Conservation (phyloP, 2,113 vertebrate genomes). For the Myodes glareolus region DNA sequence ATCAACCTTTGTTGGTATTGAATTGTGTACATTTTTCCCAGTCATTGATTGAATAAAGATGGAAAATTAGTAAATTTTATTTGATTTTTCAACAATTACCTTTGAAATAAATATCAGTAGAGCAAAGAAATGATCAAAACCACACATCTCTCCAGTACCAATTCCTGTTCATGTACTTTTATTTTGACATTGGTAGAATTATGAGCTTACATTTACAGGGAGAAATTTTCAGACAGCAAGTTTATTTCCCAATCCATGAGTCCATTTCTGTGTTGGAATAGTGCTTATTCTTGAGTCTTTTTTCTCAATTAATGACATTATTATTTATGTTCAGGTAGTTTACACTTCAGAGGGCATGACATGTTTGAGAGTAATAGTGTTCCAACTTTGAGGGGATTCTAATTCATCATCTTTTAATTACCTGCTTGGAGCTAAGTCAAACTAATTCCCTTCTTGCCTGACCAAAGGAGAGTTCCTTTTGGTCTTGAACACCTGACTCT, state of each 20-base stretch:
- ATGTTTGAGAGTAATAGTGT: constrained; percentile 78
- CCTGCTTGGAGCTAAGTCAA: constrained; percentile 85
- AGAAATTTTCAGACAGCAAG: not conserved
- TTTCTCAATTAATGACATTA: constrained; percentile 76
- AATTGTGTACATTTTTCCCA: not conserved
- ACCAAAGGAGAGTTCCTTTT: constrained; percentile 63
- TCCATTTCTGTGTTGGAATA: constrained; percentile 13
- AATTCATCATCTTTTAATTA: constrained; percentile 87
- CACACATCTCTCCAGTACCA: not conserved
- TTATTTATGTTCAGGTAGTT: constrained; percentile 83
- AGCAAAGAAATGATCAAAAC: not conserved
- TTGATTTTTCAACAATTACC: not conserved
- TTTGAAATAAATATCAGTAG: not conserved
- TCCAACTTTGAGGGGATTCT: constrained; percentile 77
- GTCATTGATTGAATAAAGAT: not conserved
- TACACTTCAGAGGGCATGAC: constrained; percentile 79
- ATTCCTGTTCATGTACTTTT: not conserved
- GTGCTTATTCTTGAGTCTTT: constrained; percentile 61
- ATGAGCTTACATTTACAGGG: not conserved
- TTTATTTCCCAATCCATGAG: not conserved
- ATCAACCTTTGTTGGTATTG: not conserved
- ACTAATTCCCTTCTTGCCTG: constrained; percentile 83
- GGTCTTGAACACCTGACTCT: constrained; percentile 78
- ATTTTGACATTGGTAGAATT: constrained; percentile 31
- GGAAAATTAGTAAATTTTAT: not conserved